Evolutionary conservation across 2,888 invertebrate species (phyloP).

Genomic region (Nymphalis c-album): DNA sequence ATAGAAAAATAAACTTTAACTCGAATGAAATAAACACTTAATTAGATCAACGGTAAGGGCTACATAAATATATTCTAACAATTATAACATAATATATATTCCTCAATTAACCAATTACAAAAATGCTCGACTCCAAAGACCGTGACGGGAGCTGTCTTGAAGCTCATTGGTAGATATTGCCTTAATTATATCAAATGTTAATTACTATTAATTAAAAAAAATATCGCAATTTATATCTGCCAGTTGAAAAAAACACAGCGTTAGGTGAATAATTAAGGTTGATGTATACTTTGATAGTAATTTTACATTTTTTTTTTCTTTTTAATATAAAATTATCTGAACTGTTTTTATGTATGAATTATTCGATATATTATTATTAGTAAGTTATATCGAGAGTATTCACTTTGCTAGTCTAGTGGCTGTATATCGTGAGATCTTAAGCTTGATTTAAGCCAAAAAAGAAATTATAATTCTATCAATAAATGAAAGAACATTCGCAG

Average conservation of each 20-base stretch:
- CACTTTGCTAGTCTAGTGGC: no score
- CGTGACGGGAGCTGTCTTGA: slow-evolving; percentile 1
- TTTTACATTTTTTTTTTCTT: neutral
- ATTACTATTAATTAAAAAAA: slow-evolving; percentile 13
- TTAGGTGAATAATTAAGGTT: slow-evolving; percentile 1
- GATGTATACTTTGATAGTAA: neutral
- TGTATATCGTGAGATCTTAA: no score
- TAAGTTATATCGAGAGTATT: no score
- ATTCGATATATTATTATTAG: no score
- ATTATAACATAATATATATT: neutral
- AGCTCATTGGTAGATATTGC: slow-evolving; percentile 7
- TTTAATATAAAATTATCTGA: neutral
- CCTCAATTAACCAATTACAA: slow-evolving; percentile 10
- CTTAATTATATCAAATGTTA: slow-evolving; percentile 4
- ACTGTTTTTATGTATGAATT: neutral
- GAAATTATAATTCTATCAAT: no score
- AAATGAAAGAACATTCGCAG: no score
- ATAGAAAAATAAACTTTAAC: neutral
- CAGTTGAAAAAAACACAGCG: neutral
- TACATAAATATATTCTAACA: neutral
- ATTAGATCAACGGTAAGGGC: neutral
- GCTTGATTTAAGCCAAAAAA: no score
- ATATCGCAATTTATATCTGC: slow-evolving; percentile 13
- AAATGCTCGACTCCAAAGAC: slow-evolving; percentile 2
- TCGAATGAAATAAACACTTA: neutral